Conservation (phyloP, 2,113 vertebrate species). For the Hyperoodon ampullatus region DNA sequence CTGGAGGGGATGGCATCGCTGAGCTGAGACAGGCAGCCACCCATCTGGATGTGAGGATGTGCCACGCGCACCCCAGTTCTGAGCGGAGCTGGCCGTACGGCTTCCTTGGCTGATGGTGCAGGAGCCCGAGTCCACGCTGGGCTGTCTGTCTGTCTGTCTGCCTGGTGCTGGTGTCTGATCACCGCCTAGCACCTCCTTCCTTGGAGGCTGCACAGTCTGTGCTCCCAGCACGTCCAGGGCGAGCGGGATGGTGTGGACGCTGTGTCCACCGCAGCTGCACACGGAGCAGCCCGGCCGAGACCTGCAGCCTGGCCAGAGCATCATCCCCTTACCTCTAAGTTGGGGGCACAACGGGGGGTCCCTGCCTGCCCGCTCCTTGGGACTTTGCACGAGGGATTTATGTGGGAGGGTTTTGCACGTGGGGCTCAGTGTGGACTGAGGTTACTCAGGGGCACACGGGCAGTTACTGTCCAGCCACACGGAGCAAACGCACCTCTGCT, state of each 20-base stretch:
- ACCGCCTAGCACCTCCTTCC: neutral
- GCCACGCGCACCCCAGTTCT: neutral
- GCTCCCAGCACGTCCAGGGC: neutral
- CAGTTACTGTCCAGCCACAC: neutral
- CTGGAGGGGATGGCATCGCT: neutral
- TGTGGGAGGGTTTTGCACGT: neutral
- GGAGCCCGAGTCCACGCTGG: neutral
- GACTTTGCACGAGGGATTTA: neutral
- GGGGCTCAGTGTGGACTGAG: fast-evolving
- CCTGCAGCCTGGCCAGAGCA: fast-evolving
- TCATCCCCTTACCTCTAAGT: neutral
- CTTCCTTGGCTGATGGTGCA: neutral
- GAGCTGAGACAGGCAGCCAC: neutral
- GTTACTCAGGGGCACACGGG: neutral
- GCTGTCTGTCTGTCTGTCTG: neutral
- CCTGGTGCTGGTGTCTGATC: neutral
- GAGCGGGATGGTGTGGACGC: neutral
- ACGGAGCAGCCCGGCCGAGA: neutral
- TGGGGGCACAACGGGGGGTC: fast-evolving
- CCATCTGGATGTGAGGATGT: neutral
- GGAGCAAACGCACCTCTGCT: neutral
- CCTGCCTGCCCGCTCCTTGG: neutral
- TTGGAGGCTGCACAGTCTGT: neutral
- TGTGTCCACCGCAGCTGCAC: neutral
- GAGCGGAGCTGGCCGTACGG: neutral